Evolutionary conservation across 2,797 vertebrate genomes (phyloP).

Genomic region (Lateolabrax maculatus): DNA sequence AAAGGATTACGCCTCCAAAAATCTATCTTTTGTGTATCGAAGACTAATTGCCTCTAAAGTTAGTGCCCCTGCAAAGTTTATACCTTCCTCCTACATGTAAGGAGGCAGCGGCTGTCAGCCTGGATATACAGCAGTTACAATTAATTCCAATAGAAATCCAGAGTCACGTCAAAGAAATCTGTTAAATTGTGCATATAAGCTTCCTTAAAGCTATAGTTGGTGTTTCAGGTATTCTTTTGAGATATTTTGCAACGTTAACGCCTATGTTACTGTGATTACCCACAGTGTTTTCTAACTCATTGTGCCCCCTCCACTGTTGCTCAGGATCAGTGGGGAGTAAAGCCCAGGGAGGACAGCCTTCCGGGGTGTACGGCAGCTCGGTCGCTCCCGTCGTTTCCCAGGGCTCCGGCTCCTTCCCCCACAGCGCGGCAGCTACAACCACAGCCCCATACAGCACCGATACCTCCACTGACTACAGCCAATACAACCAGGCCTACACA

Average conservation of each 20-base stretch:
- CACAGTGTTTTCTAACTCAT: neutral
- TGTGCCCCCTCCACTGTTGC: neutral
- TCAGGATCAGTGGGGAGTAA: slow-evolving; percentile 87
- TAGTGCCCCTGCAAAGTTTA: neutral
- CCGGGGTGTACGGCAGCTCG: slow-evolving; percentile 79
- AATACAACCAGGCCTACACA: slow-evolving; percentile 90
- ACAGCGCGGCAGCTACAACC: slow-evolving; percentile 81
- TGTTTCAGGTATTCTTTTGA: too few species aligned
- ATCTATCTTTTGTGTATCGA: neutral
- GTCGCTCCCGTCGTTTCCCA: slow-evolving; percentile 79
- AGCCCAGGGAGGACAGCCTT: slow-evolving; percentile 80
- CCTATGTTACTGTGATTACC: neutral
- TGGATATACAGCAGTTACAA: too few species aligned
- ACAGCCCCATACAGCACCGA: slow-evolving; percentile 86
- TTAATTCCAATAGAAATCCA: neutral
- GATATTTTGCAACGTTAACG: neutral
- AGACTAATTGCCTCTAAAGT: neutral
- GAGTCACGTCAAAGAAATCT: neutral
- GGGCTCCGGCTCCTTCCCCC: slow-evolving; percentile 79
- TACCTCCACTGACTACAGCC: slow-evolving; percentile 86
- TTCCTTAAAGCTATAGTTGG: neutral
- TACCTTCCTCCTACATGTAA: neutral
- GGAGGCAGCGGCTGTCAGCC: neutral
- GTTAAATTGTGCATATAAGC: neutral
- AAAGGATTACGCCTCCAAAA: neutral